Evolutionary conservation across 2,113 vertebrate species (phyloP).

Genomic region (Megaceryle torquata): DNA sequence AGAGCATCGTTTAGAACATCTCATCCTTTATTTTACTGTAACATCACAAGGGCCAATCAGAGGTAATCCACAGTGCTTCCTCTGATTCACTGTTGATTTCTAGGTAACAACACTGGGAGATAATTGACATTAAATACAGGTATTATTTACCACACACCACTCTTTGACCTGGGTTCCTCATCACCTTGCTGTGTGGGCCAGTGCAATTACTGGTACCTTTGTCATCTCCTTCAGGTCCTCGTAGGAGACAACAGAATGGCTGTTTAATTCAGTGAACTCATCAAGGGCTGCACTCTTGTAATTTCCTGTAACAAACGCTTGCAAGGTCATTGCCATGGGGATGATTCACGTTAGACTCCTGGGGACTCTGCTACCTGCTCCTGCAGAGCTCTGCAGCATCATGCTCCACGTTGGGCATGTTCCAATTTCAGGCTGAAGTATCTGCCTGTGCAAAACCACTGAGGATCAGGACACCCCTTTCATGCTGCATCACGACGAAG

Average conservation of each 20-base stretch:
- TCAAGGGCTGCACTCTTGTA: not conserved
- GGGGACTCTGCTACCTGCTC: not conserved
- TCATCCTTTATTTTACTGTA: not conserved
- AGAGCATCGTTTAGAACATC: not conserved
- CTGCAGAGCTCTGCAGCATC: conserved; percentile 5
- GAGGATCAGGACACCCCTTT: not conserved
- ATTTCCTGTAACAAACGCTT: not conserved
- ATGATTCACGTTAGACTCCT: accelerated
- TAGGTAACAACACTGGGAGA: not conserved
- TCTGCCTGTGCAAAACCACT: not conserved
- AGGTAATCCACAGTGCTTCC: not conserved
- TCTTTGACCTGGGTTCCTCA: not conserved
- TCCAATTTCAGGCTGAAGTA: not conserved
- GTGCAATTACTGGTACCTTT: not conserved
- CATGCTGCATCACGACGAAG: not conserved
- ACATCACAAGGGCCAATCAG: not conserved
- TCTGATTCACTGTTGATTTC: not conserved
- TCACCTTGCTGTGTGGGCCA: not conserved
- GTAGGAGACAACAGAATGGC: accelerated
- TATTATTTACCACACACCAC: not conserved
- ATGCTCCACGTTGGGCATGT: not conserved
- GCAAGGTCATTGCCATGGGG: not conserved
- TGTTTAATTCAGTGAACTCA: not conserved
- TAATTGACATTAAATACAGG: not conserved
- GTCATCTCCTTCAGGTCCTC: not conserved